phyloP scores from a whole-genome alignment of 2,113 vertebrate species.

The Aviceda subcristata region DNA sequence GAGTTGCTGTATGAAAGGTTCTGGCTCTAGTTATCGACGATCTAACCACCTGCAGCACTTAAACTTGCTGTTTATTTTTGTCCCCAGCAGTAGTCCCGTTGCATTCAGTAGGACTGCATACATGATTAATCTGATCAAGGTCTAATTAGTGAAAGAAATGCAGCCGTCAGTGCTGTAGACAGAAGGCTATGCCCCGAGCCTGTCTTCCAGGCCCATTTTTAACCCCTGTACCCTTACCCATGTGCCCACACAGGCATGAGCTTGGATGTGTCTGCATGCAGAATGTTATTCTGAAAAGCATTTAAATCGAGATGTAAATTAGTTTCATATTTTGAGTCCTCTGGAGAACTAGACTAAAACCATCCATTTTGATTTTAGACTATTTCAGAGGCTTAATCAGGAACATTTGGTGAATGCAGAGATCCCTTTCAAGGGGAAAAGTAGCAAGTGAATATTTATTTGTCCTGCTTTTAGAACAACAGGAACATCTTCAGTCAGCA shows the following conservation, averaged over 20 bases:
- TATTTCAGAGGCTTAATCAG: neutral
- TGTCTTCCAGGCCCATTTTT: neutral
- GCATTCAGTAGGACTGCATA: constrained; percentile 9
- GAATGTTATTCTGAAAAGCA: neutral
- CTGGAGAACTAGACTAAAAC: neutral
- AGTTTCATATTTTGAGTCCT: neutral
- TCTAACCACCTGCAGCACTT: constrained; percentile 45
- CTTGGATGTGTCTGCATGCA: neutral
- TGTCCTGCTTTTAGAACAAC: neutral
- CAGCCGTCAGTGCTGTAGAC: neutral
- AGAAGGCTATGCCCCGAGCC: neutral
- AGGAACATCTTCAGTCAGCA: neutral
- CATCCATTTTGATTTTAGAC: neutral
- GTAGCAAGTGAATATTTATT: neutral
- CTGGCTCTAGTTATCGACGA: neutral
- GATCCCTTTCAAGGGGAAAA: neutral
- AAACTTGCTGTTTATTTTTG: constrained; percentile 32
- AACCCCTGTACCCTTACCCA: neutral
- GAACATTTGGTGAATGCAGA: neutral
- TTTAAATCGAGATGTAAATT: neutral
- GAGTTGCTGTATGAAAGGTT: constrained; percentile 12
- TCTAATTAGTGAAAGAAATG: constrained; percentile 35
- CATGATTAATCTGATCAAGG: constrained; percentile 31
- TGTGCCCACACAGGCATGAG: neutral
- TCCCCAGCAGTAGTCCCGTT: constrained; percentile 16